Base-by-base conservation (phyloP, 1,140 invertebrate genomes). In the Drosophila nikananu region DNA sequence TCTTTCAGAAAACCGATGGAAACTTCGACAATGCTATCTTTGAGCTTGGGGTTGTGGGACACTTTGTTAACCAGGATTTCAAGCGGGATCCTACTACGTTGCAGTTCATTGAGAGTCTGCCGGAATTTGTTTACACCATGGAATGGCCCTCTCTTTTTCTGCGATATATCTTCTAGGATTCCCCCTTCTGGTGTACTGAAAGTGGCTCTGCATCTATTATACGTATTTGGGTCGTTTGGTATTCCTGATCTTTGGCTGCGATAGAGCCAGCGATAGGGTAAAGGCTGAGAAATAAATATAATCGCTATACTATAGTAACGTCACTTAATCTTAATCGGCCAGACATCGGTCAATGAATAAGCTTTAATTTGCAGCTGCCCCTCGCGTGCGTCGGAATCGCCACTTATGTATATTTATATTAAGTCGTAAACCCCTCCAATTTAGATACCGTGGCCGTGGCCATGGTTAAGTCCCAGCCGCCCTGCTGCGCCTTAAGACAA, bases 101-200 rank as follows among this genome's bases (percentile, higher is more conserved):
- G 8, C n/a, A 77, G 49, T 92, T 92, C 39, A 68, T 91, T n/a
- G 55, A 44, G 2, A 59, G 67, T 17, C 81, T 92, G 51, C 91
- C 91, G 0, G 67, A 87, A 12, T 92, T 84, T 61, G 80, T 84
- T 30, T 71, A 81, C 61, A 78, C 81, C 12, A 87, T 91, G 91
- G 83, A 92, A 59, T 92, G 91, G 89, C 86, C 91, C 1, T 72
- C 86, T 15, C 46, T 89, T 1, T 92, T 92, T 60, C 66, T 84
- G 55, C 68, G 91, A 37, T 92, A 81, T 70, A 54, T 92, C 54
- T 86, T 79, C 51, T 92, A 60, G 42, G 44, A 41, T 42, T 5
- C 17, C 42, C 39, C 30, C 21, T 1, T 9, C 6, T 15, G 32
- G 27, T n/a, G 49, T 13, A 30, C 2, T 19, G 12, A 13, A 41